Percentiles rank a stretch among this genome's conserved stretches.
Evolutionary conservation across 2,888 invertebrate genomes (phyloP).

Genomic region (Cecidostiba fungosa): DNA sequence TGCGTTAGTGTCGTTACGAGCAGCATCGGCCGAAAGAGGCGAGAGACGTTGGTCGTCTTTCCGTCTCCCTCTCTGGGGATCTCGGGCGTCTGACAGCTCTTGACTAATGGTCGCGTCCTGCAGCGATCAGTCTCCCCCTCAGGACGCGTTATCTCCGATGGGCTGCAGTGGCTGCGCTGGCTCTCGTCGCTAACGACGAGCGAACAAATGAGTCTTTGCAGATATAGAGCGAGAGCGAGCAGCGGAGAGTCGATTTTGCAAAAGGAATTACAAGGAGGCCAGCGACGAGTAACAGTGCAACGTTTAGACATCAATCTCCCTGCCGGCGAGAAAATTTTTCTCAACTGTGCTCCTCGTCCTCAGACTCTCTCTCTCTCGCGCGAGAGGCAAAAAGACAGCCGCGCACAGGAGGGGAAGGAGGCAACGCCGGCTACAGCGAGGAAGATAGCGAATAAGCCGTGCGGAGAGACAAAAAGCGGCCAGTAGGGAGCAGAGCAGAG

Average conservation of each 20-base stretch:
- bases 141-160: constrained; percentile 63
- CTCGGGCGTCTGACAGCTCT: constrained; percentile 57
- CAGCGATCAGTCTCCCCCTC: constrained; percentile 68
- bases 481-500: constrained; percentile 18
- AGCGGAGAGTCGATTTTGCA: background rate
- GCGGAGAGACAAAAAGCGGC: constrained; percentile 58
- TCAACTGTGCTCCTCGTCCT: background rate
- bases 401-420: background rate
- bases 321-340: constrained; percentile 3
- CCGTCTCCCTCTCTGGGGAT: background rate
- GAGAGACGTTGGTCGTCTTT: background rate
- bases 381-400: constrained; percentile 18
- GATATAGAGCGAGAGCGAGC: background rate
- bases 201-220: constrained; percentile 68
- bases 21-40: background rate
- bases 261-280: background rate
- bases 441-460: constrained; percentile 51
- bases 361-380: background rate
- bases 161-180: background rate
- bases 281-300: background rate
- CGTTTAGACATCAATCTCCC: constrained; percentile 13
- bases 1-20: background rate
- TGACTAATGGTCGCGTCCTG: constrained; percentile 74
- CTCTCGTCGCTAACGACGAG: constrained; percentile 66
- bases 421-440: constrained; percentile 64